phyloP scores from a whole-genome alignment of 2,888 invertebrate genomes.

The Apamea monoglypha region DNA sequence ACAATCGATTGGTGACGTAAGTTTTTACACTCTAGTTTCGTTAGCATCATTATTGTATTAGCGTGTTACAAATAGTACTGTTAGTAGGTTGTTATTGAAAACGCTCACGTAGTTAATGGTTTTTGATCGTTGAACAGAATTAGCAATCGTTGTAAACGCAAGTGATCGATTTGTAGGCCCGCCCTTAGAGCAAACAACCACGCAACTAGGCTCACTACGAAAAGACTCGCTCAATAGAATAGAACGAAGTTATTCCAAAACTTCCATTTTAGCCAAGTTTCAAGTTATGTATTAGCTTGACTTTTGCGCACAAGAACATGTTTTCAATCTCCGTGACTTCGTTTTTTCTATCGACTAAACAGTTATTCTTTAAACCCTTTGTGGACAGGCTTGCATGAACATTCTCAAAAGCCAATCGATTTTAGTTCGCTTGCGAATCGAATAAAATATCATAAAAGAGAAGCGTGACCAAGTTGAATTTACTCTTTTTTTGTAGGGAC shows the following conservation, averaged over 20 bases:
- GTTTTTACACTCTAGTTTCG: conserved; percentile 74
- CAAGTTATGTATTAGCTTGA: background rate
- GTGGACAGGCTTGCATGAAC: conserved; percentile 12
- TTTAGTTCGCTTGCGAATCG: conserved; percentile 37
- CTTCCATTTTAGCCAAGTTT: conserved; percentile 7
- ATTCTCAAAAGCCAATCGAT: conserved; percentile 28
- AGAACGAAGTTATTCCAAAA: conserved; percentile 1
- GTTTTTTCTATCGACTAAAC: background rate
- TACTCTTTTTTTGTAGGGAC: conserved; percentile 38
- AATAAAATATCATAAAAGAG: conserved; percentile 42
- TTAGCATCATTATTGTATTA: conserved; percentile 77
- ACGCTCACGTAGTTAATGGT: conserved; percentile 50
- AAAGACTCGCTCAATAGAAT: background rate
- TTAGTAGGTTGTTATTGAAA: conserved; percentile 65
- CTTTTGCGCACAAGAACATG: background rate
- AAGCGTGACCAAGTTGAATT: conserved; percentile 31
- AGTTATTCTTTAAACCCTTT: conserved; percentile 39
- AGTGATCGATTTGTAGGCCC: conserved; percentile 32
- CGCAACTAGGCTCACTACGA: background rate
- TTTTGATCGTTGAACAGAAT: conserved; percentile 31
- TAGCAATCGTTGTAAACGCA: conserved; percentile 35
- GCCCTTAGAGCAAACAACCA: conserved; percentile 15
- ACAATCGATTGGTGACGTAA: conserved; percentile 77
- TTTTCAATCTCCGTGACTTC: background rate
- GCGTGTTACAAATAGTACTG: conserved; percentile 76